Percentiles rank a stretch among this genome's conserved stretches.
These are phyloP conservation scores for Clarias fuscus DNA, from an alignment of 2,797 vertebrate genomes.

Conservation along the genomic window DNA sequence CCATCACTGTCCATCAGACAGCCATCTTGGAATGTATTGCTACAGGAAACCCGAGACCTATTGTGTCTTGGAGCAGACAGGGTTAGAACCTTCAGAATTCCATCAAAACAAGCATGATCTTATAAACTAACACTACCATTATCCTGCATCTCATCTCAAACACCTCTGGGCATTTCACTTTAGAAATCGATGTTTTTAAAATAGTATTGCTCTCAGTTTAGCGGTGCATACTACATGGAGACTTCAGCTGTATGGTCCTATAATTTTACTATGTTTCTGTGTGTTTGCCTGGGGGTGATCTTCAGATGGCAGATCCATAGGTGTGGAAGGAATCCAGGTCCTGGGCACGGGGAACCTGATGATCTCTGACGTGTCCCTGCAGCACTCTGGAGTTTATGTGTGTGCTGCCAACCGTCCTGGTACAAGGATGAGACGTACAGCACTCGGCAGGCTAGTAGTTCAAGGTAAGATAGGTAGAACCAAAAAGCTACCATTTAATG, in stretches of 20 bases:
- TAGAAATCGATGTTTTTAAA: neutral
- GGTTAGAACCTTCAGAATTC: conserved; percentile 61
- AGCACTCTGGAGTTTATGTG: conserved; percentile 78
- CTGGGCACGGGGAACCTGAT: conserved; percentile 79
- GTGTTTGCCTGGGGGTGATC: neutral
- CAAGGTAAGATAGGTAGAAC: conserved; percentile 69
- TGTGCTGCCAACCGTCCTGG: conserved; percentile 76
- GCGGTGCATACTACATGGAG: neutral
- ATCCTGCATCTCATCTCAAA: neutral
- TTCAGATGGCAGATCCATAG: conserved; percentile 76
- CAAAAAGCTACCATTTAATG: neutral
- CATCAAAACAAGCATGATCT: neutral
- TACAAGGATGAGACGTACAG: conserved; percentile 73
- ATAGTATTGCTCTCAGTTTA: neutral
- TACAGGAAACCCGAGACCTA: conserved; percentile 75
- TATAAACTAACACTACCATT: neutral
- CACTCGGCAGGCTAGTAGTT: conserved; percentile 73
- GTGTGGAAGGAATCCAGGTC: conserved; percentile 80
- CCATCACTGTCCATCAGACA: conserved; percentile 73
- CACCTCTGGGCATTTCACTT: neutral
- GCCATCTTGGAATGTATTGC: conserved; percentile 78
- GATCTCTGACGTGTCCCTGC: conserved; percentile 79
- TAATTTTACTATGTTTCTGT: neutral
- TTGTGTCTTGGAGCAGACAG: conserved; percentile 79
- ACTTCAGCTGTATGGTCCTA: neutral